Evolutionary conservation across 2,888 invertebrate species (phyloP), one percentile per base, ranked within the genome.

Genomic region (Agonopterix heracliana): DNA sequence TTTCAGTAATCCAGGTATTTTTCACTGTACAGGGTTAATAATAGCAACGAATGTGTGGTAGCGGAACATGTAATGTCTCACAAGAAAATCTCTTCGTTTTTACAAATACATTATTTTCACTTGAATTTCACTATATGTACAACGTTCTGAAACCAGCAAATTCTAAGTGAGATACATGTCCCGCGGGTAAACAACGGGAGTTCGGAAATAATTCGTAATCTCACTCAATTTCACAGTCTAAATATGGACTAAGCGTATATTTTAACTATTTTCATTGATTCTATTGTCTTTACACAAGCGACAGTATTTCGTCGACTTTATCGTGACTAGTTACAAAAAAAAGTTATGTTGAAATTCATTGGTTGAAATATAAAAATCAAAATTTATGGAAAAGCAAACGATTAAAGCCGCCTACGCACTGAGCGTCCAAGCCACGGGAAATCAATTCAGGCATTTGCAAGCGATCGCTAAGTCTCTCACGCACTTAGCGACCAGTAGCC

Each of bases 111-210:
- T 63, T 54, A 63, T 56, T 53, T 60, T 56, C 61, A 59, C 61
- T 66, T 61, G 63, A 68, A 70, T 68, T 74, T 70, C 64, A 74
- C 75, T 78, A 76, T 77, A 77, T 78, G 71, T 78, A 78, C 77
- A 76, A 52, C 65, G 63, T 65, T 61, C 60, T 51, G 55, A 61
- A 64, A 64, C 64, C 55, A 54, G 55, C 61, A 56, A 55, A 51
- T 45, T 51, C 38, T 9, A n/a, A 58, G 64, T 58, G 72, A 66
- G 60, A 54, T 41, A 50, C 50, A 42, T 46, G 49, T 44, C 46
- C 41, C 41, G 13, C 43, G 14, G n/a, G 46, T 48, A 41, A 46
- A 35, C 47, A 47, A 45, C 26, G 47, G 53, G 26, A 26, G 44
- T 43, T 47, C 51, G 34, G 10, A 36, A 46, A 46, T 11, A 12